Conservation (phyloP, 2,888 invertebrate species). For the Neoscelio sp. region DNA sequence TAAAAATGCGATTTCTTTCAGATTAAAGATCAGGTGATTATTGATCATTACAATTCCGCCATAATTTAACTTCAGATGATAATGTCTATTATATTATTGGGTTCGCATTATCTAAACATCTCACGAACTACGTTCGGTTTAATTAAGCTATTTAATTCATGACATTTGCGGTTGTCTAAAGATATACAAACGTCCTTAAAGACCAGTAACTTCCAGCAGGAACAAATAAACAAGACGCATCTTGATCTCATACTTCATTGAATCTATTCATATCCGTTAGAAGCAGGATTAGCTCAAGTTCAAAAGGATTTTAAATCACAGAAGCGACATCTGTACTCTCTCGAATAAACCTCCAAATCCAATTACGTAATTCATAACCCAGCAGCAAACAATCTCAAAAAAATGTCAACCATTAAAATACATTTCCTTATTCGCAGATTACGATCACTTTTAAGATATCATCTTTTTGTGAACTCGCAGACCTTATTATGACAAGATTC, state of each 20-base stretch:
- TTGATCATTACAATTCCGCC: conserved; percentile 33
- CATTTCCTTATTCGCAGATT: too few relatives aligned
- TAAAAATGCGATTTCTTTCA: conserved; percentile 39
- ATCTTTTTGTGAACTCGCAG: too few relatives aligned
- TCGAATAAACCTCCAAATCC: conserved; percentile 13
- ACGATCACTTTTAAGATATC: too few relatives aligned
- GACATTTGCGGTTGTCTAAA: conserved; percentile 12
- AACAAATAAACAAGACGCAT: conserved; percentile 3
- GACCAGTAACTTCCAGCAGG: neutral
- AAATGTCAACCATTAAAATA: too few relatives aligned
- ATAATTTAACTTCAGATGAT: conserved; percentile 29
- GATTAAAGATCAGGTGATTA: conserved; percentile 55
- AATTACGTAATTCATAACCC: conserved; percentile 18
- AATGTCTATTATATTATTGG: conserved; percentile 31
- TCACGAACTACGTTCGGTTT: conserved; percentile 18
- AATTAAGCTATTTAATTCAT: conserved; percentile 54
- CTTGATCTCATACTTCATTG: conserved; percentile 15
- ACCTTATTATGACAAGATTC: conserved; percentile 37
- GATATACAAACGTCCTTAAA: conserved; percentile 1
- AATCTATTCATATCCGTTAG: conserved; percentile 16
- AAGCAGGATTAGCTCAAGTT: conserved; percentile 4
- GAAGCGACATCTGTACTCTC: neutral
- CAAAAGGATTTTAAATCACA: conserved; percentile 9
- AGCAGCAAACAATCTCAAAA: neutral
- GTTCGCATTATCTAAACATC: conserved; percentile 33